A percentile compares a stretch with the other conserved stretches of the same genome.
phyloP scores from a whole-genome alignment of 2,797 vertebrate species.

The Dromococcyx pavoninus region DNA sequence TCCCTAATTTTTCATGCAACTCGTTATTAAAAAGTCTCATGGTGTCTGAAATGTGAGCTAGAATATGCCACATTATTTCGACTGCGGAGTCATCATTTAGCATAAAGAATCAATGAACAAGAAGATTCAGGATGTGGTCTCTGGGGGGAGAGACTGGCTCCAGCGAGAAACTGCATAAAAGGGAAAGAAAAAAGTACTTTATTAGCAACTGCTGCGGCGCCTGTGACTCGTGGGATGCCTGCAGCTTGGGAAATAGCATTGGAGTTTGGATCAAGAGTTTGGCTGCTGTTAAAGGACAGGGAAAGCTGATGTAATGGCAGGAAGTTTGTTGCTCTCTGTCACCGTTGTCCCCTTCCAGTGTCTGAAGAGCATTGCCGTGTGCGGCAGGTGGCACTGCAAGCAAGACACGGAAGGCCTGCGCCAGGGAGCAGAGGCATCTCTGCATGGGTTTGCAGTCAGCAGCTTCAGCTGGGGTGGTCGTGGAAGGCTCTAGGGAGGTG shows the following conservation, averaged over 20 bases:
- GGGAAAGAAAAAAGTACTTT: background rate
- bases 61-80: constrained; percentile 47
- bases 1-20: constrained; percentile 62
- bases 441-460: background rate
- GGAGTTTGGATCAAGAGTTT: constrained; percentile 3
- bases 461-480: background rate
- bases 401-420: background rate
- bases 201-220: constrained; percentile 46
- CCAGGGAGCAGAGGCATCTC: background rate
- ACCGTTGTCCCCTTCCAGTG: background rate
- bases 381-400: constrained; percentile 71
- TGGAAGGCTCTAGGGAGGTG: constrained; percentile 5
- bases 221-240: background rate
- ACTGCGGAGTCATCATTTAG: constrained; percentile 34
- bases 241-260: constrained; percentile 13
- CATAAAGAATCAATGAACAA: constrained; percentile 53
- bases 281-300: constrained; percentile 30
- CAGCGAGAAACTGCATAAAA: constrained; percentile 4
- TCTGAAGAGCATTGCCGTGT: background rate
- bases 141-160: constrained; percentile 8
- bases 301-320: background rate
- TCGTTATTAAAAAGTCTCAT: constrained; percentile 54
- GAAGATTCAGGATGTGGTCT: constrained; percentile 60
- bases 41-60: constrained; percentile 39
- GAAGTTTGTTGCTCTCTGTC: background rate